Evolutionary conservation across 1,140 invertebrate genomes (phyloP).

Genomic region (Lordiphosa collinella): DNA sequence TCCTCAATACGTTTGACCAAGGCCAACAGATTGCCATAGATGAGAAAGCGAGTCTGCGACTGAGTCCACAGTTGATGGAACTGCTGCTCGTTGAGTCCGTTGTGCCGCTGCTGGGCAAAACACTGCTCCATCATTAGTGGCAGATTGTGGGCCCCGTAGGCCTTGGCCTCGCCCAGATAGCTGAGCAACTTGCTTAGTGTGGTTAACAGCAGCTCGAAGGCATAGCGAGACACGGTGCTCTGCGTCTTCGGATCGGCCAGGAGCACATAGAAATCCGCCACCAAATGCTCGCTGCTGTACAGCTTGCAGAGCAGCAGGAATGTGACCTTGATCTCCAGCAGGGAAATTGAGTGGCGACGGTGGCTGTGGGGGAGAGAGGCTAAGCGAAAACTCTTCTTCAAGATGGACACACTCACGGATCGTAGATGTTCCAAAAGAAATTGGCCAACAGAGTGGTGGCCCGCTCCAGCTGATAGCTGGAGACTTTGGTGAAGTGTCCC

Average conservation of each 20-base stretch:
- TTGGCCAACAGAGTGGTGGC: slow-evolving; percentile 54
- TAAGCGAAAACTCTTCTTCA: neutral
- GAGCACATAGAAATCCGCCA: slow-evolving; percentile 57
- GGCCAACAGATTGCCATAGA: slow-evolving; percentile 67
- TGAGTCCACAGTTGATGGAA: slow-evolving; percentile 67
- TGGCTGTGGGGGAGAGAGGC: slow-evolving; percentile 21
- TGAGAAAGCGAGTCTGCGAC: slow-evolving; percentile 66
- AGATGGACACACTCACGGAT: slow-evolving; percentile 50
- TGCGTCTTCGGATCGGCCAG: slow-evolving; percentile 50
- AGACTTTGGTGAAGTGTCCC: slow-evolving; percentile 57
- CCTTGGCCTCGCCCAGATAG: slow-evolving; percentile 65
- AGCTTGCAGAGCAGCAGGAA: slow-evolving; percentile 72
- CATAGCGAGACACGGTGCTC: slow-evolving; percentile 53
- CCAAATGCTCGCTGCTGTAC: slow-evolving; percentile 53
- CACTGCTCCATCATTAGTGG: slow-evolving; percentile 56
- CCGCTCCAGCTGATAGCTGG: slow-evolving; percentile 50
- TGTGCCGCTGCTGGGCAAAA: slow-evolving; percentile 62
- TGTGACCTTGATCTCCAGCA: slow-evolving; percentile 71
- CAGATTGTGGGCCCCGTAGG: slow-evolving; percentile 72
- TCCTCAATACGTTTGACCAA: slow-evolving; percentile 74
- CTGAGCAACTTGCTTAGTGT: slow-evolving; percentile 62
- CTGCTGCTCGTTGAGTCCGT: slow-evolving; percentile 58
- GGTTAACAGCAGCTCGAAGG: slow-evolving; percentile 61
- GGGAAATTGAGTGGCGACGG: slow-evolving; percentile 63
- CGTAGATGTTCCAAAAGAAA: slow-evolving; percentile 77